Evolutionary conservation across 1,140 invertebrate species (phyloP), one percentile per base, ranked within the genome.

Genomic region (Cherax quadricarinatus): DNA sequence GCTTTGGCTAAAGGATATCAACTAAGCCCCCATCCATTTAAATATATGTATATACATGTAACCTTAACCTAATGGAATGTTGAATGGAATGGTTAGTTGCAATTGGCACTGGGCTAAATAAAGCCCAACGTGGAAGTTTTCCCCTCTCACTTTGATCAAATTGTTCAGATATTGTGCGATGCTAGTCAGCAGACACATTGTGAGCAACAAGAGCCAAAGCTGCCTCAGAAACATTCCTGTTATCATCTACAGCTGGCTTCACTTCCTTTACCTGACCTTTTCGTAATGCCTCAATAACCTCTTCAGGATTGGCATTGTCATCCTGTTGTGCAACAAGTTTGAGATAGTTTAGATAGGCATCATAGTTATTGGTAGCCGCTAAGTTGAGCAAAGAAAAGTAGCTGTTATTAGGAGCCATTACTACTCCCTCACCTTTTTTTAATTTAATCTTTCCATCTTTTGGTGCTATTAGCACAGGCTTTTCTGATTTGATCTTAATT

Each of bases 301-400:
- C 87, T 75, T 88, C 86, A 16, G 81, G 86, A 30, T 78, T 88
- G 70, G 81, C n/a, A n/a, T n/a, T 70, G 51, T 88, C 91, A 16
- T 82, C 82, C 62, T 80, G 81, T 51, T 85, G 86, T 81, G 86
- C 78, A 18, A 89, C 83, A 21, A 93, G 60, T 53, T 86, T 89
- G 12, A 93, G 84, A 62, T 89, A 93, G 49, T 93, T 88, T 51
- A 93, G 75, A 62, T 93, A 93, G 53, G 82, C 83, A 81, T 93
- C 92, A 57, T 93, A 93, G 41, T 89, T 93, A 86, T 88, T 86
- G 62, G 57, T 86, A n/a, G 92, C 92, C n/a, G 92, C 92, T 49
- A 92, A 49, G 57, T 89, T 93, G 75, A 93, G 82, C 82, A 93
- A 80, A 10, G 92, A 89, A 70, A 93, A 89, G 51, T 89, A 88